Percentiles rank a stretch among this genome's conserved stretches.
Evolutionary conservation across 2,888 invertebrate genomes (phyloP).

Genomic region (Nymphalis c-album): DNA sequence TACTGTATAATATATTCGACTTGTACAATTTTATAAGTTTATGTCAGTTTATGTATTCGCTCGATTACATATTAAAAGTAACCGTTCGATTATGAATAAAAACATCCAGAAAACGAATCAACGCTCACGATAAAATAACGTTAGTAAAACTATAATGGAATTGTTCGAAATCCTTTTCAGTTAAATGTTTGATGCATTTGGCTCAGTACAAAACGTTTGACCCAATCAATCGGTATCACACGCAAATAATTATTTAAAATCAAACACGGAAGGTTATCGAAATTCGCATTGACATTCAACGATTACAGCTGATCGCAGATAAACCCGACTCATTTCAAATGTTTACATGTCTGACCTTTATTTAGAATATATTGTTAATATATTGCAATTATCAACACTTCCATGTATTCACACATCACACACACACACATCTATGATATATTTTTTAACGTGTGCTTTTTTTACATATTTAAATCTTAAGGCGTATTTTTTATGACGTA

Average conservation of each 20-base stretch:
- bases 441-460: background rate
- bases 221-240: background rate
- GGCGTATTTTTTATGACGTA: too few species aligned
- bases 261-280: constrained; percentile 4
- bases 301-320: constrained; percentile 1
- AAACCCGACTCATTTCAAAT: background rate
- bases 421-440: background rate
- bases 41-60: too few species aligned
- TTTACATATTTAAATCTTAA: too few species aligned
- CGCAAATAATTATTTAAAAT: background rate
- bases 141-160: background rate
- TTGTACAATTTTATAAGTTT: too few species aligned
- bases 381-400: background rate
- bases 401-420: too few species aligned
- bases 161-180: too few species aligned
- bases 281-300: constrained; percentile 1
- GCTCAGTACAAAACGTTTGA: background rate
- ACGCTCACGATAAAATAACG: too few species aligned
- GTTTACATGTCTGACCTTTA: constrained; percentile 3
- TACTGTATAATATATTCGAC: too few species aligned
- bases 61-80: too few species aligned
- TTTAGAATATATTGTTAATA: constrained; percentile 1
- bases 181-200: too few species aligned
- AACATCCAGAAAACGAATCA: too few species aligned
- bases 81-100: too few species aligned